A percentile compares a stretch with the other conserved stretches of the same genome.
phyloP scores from a whole-genome alignment of 2,888 invertebrate species.

The Osmoderma eremita region DNA sequence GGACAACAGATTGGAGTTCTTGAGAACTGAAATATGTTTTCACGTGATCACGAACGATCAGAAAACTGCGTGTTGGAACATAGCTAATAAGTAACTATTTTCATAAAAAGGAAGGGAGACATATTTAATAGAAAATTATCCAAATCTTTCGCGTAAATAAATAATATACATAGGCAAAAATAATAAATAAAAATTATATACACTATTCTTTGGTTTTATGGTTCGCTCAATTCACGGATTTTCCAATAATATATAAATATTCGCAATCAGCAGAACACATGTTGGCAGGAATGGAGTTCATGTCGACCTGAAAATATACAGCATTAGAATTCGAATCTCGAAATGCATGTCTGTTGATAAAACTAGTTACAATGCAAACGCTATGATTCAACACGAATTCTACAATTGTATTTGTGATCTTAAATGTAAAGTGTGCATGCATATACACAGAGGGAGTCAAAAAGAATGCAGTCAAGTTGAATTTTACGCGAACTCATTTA shows the following conservation, averaged over 20 bases:
- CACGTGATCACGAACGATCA: no score
- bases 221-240: constrained; percentile 21
- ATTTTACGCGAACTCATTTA: no score
- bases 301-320: constrained; percentile 26
- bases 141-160: constrained; percentile 20
- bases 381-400: no score
- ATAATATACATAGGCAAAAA: constrained; percentile 42
- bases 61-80: no score
- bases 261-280: constrained; percentile 18
- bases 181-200: constrained; percentile 44
- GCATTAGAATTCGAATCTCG: not conserved
- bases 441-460: no score
- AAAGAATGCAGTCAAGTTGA: no score
- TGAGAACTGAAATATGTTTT: no score
- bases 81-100: constrained; percentile 10
- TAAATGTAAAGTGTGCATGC: no score
- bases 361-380: no score
- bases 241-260: constrained; percentile 24
- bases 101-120: not conserved
- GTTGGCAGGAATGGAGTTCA: constrained; percentile 28
- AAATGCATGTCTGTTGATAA: not conserved
- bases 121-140: constrained; percentile 10
- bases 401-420: no score
- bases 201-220: constrained; percentile 42
- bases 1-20: no score